These are phyloP conservation scores for Holothuria glaberrima DNA, from an alignment of 35 echinoderm and acorn worm genomes.

Conservation along the genomic window DNA sequence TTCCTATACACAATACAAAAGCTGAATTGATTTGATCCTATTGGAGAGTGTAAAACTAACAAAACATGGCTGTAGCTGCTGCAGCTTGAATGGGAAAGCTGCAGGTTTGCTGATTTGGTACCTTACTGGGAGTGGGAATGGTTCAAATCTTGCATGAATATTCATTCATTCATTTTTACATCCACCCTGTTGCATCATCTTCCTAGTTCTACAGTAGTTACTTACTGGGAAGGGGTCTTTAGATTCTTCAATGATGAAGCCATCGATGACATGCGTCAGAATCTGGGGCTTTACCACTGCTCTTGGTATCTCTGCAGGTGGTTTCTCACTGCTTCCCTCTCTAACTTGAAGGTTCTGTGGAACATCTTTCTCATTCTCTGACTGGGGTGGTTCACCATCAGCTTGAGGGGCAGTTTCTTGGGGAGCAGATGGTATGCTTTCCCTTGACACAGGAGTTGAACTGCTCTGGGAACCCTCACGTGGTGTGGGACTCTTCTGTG, in stretches of 20 bases:
- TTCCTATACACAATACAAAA: too few relatives aligned
- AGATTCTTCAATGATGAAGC: slow-evolving; percentile 98
- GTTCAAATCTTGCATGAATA: too few relatives aligned
- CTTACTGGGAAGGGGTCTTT: slow-evolving; percentile 98
- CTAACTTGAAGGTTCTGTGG: slow-evolving; percentile 53
- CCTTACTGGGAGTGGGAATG: too few relatives aligned
- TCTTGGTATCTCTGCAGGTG: slow-evolving; percentile 68
- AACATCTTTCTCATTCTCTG: neutral
- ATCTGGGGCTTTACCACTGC: slow-evolving; percentile 93
- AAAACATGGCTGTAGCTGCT: too few relatives aligned
- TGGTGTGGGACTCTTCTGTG: neutral
- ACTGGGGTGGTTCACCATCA: neutral
- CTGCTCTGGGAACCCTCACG: neutral
- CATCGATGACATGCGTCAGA: slow-evolving; percentile 97
- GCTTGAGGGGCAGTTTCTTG: neutral
- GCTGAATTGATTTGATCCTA: too few relatives aligned
- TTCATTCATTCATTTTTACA: too few relatives aligned
- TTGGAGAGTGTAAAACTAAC: too few relatives aligned
- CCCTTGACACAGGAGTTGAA: neutral
- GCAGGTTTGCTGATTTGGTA: too few relatives aligned
- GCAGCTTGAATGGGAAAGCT: too few relatives aligned
- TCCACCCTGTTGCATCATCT: too few relatives aligned
- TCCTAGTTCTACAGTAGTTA: neutral
- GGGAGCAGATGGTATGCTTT: neutral
- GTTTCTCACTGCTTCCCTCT: slow-evolving; percentile 50